phyloP scores from a whole-genome alignment of 2,797 vertebrate genomes.

The Dallia pectoralis region DNA sequence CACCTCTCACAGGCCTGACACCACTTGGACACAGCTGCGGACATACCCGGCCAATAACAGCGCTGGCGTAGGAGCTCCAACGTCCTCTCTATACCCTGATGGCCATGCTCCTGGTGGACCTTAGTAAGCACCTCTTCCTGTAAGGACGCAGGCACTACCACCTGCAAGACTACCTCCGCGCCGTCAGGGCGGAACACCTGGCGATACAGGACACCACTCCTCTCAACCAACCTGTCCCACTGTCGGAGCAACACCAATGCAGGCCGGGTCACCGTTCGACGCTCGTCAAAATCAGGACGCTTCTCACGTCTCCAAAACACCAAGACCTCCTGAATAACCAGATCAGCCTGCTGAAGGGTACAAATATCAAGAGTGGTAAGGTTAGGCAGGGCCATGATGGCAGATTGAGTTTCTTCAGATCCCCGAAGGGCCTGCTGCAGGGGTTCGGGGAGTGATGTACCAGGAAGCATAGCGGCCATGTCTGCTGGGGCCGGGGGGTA shows the following conservation, averaged over 20 bases:
- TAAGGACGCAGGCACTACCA: background rate
- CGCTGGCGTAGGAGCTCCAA: background rate
- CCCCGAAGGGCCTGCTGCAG: background rate
- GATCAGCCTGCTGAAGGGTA: background rate
- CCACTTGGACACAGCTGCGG: background rate
- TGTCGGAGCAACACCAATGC: no score
- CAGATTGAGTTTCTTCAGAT: no score
- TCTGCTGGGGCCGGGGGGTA: background rate
- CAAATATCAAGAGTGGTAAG: background rate
- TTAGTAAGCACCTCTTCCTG: background rate
- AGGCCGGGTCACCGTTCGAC: background rate
- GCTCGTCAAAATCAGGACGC: background rate
- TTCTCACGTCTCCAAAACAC: background rate
- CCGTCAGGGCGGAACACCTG: background rate
- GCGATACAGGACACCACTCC: no score
- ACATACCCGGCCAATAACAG: slow-evolving; percentile 4
- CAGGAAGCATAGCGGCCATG: background rate
- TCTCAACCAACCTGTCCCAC: background rate
- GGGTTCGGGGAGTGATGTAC: background rate
- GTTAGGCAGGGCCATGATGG: no score
- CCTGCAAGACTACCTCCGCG: background rate
- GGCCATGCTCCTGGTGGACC: background rate
- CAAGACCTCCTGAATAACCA: background rate
- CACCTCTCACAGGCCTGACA: no score
- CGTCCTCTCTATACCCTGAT: background rate